phyloP scores from a whole-genome alignment of 2,113 vertebrate genomes.

The Montifringilla adamsi region DNA sequence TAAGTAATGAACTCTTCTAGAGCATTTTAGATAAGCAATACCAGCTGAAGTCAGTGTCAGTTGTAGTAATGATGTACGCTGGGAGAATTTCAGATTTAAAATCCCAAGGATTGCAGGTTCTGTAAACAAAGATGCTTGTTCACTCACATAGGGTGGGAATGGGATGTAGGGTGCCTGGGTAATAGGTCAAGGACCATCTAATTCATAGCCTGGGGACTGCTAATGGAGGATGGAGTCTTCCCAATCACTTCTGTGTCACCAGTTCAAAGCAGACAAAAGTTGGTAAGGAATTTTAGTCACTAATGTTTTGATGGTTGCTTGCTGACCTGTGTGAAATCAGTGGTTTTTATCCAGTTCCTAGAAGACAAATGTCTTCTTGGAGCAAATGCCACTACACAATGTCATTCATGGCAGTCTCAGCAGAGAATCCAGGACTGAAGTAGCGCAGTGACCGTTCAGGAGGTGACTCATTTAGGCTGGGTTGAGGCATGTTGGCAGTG shows the following conservation, averaged over 20 bases:
- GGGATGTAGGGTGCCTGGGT: not conserved
- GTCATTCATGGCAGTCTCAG: not conserved
- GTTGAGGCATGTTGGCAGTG: not conserved
- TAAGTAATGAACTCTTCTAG: not conserved
- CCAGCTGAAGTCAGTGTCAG: not conserved
- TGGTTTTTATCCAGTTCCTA: not conserved
- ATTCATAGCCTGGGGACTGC: conserved; percentile 27
- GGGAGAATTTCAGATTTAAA: not conserved
- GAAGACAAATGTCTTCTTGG: not conserved
- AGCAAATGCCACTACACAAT: not conserved
- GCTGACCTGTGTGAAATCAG: conserved; percentile 2
- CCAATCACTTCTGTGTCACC: conserved; percentile 51
- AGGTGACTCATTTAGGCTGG: not conserved
- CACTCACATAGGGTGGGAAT: not conserved
- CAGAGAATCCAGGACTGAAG: not conserved
- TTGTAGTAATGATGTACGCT: not conserved
- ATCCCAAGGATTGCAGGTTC: not conserved
- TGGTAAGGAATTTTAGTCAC: conserved; percentile 16
- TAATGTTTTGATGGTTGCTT: conserved; percentile 21
- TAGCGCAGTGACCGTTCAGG: not conserved
- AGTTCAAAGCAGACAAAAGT: conserved; percentile 31
- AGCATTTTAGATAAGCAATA: not conserved
- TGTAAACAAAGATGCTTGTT: not conserved
- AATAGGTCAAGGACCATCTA: not conserved
- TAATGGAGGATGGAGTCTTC: conserved; percentile 50